Evolutionary conservation across 2,113 vertebrate genomes (phyloP), one percentile per base, ranked within the genome.

Genomic region (Odocoileus hemionus): DNA sequence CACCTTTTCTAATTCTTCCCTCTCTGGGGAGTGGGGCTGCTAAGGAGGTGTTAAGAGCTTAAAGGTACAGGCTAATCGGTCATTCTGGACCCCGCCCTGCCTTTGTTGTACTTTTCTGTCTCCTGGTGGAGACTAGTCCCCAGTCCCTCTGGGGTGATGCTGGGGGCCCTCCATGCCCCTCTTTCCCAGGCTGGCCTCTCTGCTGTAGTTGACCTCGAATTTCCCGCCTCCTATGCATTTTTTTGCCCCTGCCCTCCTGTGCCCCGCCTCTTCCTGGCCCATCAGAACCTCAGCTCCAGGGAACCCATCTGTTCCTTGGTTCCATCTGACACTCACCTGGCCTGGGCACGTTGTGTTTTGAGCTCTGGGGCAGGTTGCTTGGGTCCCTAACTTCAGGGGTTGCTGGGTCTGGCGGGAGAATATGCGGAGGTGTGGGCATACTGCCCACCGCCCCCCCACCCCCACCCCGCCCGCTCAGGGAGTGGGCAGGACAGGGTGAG

Each of bases 251-350:
- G 33, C 57, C n/a, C 76, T 36, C 21, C 33, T 15, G 6, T 15
- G 78, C 54, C 43, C 80, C 0, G 5, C 55, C 54, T 39, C 54
- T 50, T 19, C 25, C 55, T 30, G 39, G 50, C 67, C 85, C 67
- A 23, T 47, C 7, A 14, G 39, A 61, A 45, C 43, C 86, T 70
- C 52, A 43, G 54, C 64, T 85, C 74, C 1, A 12, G 58, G 82
- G 60, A 60, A 70, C 50, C 86, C 95, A 54, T 95, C 93, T 98
- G 94, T 94, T 50, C 57, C 57, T 58, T 16, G 36, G n/a, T 61
- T 85, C 57, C 76, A 28, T 76, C 64, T 96, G 88, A 97, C 21
- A 23, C n/a, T 52, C 80, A 60, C 43, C 86, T 79, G 50, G 39
- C 61, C 45, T 39, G 45, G 14, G 52, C 61, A 7, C 13, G 5